Evolutionary conservation across 2,113 vertebrate species (phyloP).

Genomic region (Cercocebus atys): DNA sequence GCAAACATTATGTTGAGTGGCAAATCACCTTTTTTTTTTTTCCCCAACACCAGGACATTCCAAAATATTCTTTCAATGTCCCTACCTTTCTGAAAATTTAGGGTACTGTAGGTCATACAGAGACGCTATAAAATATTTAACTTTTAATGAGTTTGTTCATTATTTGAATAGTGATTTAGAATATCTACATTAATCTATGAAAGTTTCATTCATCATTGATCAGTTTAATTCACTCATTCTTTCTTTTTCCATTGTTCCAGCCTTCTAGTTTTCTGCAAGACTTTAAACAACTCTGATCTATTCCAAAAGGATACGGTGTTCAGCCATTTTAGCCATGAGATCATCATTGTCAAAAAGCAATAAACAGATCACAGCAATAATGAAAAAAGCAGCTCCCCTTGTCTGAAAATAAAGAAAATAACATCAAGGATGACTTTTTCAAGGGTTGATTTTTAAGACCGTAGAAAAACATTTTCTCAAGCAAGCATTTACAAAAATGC

Average conservation of each 20-base stretch:
- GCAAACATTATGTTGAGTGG: neutral
- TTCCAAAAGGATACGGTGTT: slow-evolving; percentile 97
- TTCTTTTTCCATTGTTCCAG: neutral
- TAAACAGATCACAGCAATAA: slow-evolving; percentile 96
- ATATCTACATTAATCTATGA: neutral
- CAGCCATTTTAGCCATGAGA: slow-evolving; percentile 99
- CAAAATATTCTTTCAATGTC: slow-evolving; percentile 22
- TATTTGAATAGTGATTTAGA: slow-evolving; percentile 26
- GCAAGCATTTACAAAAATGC: slow-evolving; percentile 35
- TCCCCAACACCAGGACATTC: neutral
- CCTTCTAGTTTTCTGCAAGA: slow-evolving; percentile 20
- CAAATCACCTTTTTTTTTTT: neutral
- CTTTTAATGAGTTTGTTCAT: slow-evolving; percentile 20
- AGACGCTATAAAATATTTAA: neutral
- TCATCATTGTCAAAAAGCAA: slow-evolving; percentile 99
- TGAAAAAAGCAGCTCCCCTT: slow-evolving; percentile 96
- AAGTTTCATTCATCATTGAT: neutral
- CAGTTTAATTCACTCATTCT: neutral
- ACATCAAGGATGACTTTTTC: neutral
- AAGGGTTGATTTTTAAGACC: slow-evolving; percentile 22
- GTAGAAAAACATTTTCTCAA: neutral
- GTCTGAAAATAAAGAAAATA: slow-evolving; percentile 85
- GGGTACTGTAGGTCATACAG: neutral
- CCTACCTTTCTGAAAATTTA: slow-evolving; percentile 19
- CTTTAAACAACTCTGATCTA: slow-evolving; percentile 10